Evolutionary conservation across 1,140 invertebrate genomes (phyloP).

Genomic region (Tribolium madens): DNA sequence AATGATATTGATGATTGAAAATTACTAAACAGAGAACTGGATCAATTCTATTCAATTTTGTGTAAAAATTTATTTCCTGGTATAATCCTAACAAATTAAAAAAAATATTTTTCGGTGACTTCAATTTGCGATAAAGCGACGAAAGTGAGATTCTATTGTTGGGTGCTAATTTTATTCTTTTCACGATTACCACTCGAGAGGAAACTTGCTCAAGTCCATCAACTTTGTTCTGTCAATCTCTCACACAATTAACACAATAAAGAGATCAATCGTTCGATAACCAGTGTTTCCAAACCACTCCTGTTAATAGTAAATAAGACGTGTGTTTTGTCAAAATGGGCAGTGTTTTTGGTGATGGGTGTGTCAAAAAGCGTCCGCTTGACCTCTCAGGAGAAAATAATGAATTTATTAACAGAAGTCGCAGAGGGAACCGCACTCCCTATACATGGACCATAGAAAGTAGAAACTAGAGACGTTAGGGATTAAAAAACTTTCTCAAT

Average conservation of each 20-base stretch:
- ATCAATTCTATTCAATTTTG: no score
- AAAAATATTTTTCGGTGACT: background rate
- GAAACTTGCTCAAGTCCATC: no score
- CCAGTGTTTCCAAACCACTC: background rate
- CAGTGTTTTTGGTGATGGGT: background rate
- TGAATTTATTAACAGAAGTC: background rate
- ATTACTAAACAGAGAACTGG: no score
- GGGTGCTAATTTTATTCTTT: background rate
- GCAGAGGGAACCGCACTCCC: background rate
- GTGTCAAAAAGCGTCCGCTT: background rate
- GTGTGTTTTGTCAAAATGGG: background rate
- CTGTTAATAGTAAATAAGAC: background rate
- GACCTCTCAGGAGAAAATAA: background rate
- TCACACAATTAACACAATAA: background rate
- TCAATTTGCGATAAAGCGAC: background rate
- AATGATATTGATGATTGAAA: no score
- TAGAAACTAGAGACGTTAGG: background rate
- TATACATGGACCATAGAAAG: background rate
- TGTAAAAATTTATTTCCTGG: no score
- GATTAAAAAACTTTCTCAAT: background rate
- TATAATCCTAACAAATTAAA: no score
- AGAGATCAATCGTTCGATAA: background rate
- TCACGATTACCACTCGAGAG: background rate
- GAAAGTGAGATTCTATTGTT: background rate
- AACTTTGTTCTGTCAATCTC: no score